Evolutionary conservation across 2,797 vertebrate species (phyloP).

Genomic region (Epinephelus coioides): DNA sequence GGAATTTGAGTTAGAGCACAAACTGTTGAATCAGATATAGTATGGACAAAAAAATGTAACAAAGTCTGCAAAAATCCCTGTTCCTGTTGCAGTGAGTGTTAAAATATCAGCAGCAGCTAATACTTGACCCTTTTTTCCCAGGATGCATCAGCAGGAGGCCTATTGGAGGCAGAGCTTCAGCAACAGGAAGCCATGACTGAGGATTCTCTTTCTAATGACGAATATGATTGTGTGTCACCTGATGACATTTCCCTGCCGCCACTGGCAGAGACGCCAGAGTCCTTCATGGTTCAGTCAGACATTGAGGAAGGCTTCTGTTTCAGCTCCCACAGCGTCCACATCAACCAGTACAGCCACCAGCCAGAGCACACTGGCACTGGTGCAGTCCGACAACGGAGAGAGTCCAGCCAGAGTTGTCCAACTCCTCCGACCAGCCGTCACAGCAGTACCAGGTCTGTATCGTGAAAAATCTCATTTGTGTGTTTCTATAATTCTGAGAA

Average conservation of each 20-base stretch:
- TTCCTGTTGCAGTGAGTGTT: neutral
- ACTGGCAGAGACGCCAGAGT: conserved; percentile 93
- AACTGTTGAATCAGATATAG: neutral
- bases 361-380: conserved; percentile 55
- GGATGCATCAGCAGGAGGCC: conserved; percentile 66
- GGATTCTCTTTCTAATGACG: conserved; percentile 88
- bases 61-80: neutral
- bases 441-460: conserved; percentile 55
- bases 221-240: conserved; percentile 92
- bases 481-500: neutral
- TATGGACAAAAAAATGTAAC: neutral
- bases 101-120: neutral
- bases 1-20: too few species aligned
- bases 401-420: conserved; percentile 73
- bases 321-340: conserved; percentile 83
- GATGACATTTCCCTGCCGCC: conserved; percentile 95
- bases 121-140: conserved; percentile 59
- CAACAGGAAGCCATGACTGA: conserved; percentile 83
- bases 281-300: conserved; percentile 87
- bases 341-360: conserved; percentile 80
- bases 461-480: neutral
- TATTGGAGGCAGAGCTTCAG: conserved; percentile 77
- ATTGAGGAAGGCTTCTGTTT: conserved; percentile 85
- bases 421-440: conserved; percentile 68
- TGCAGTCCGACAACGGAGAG: conserved; percentile 54